These are phyloP conservation scores for Gambusia yucatana DNA, from an alignment of 2,797 vertebrate genomes.

Conservation along the genomic window DNA sequence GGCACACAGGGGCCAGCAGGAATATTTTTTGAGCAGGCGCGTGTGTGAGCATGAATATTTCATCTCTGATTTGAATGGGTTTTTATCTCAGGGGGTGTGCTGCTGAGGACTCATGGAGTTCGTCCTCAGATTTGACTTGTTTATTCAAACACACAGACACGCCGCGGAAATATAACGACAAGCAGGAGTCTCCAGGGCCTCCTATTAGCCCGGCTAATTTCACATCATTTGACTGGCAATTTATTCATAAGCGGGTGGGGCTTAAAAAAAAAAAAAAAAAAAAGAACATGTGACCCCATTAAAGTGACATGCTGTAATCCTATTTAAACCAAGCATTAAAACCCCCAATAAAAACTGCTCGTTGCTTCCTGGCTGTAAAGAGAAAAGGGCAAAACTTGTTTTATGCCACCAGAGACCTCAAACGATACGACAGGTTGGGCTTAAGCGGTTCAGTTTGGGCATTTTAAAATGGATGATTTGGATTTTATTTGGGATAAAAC, in stretches of 20 bases:
- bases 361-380: conserved; percentile 12
- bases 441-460: background rate
- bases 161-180: conserved; percentile 34
- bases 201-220: conserved; percentile 71
- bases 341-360: conserved; percentile 32
- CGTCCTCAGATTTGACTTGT: conserved; percentile 27
- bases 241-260: conserved; percentile 58
- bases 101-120: conserved; percentile 4
- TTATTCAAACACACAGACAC: conserved; percentile 25
- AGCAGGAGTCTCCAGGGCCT: conserved; percentile 56
- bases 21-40: conserved; percentile 19
- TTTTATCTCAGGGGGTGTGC: conserved; percentile 19
- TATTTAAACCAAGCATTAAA: conserved; percentile 52
- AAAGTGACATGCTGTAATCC: conserved; percentile 57
- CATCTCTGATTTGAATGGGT: conserved; percentile 18
- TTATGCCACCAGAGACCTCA: background rate
- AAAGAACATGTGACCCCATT: conserved; percentile 53
- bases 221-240: conserved; percentile 69
- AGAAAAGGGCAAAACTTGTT: conserved; percentile 4
- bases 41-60: conserved; percentile 40
- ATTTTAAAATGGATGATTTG: background rate
- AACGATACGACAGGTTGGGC: background rate
- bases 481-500: conserved; percentile 10
- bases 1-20: conserved; percentile 23
- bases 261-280: conserved; percentile 46